Base-by-base conservation (phyloP, 2,888 invertebrate species). In the Ametastegia equiseti region DNA sequence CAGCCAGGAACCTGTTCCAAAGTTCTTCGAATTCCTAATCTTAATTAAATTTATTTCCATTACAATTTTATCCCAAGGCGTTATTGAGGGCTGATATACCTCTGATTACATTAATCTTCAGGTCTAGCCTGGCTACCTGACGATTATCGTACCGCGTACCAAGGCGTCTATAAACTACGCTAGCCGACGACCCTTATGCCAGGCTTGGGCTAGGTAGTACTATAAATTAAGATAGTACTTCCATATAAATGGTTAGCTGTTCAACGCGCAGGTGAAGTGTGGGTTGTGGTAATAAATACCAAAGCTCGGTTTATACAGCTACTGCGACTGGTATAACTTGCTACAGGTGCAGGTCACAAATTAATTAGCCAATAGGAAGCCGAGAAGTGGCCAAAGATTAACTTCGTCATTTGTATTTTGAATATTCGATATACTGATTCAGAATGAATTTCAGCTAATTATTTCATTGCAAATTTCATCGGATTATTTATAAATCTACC, bases 1-100 rank as follows among this genome's bases (percentile, higher is more conserved):
- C 39, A 73, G 81, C 81, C 78, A 82, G 84, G 75, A 86, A 88
- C 87, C 88, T 86, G 88, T 85, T 85, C 82, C 83, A 86, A 42
- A 83, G 79, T 91, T 91, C 90, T 82, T 81, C 84, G 90, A 91
- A 91, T 89, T 88, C 86, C 89, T 90, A 91, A 90, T 90, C 89
- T 89, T 89, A 91, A 91, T 91, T 89, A 90, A 91, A 90, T 91
- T 90, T 90, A 89, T 90, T 88, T 88, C 88, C 86, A 87, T 88
- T 87, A 86, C 87, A 83, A 83, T 84, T 85, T 82, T 84, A 85
- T 86, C 85, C 85, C 84, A 85, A 54, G 81, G 80, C 15, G 71
- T 77, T 83, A 81, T 81, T 84, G 73, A 82, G 82, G 80, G 82
- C 81, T 80, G 77, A 80, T 78, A 78, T 45, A 78, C 60, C 78